Evolutionary conservation across 1,140 invertebrate species (phyloP).

Genomic region (Matsumurasca onukii): DNA sequence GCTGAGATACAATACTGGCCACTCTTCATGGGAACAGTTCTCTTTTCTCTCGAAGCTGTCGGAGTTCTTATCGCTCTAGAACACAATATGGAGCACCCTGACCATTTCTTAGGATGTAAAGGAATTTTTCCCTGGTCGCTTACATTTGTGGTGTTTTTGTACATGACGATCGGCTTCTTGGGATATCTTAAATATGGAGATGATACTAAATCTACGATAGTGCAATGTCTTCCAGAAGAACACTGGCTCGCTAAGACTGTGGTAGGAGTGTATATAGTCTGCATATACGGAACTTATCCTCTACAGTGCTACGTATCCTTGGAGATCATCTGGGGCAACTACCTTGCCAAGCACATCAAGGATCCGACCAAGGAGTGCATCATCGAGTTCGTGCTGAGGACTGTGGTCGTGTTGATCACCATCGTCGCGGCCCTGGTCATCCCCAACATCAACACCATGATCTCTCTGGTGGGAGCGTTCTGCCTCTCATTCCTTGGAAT

Average conservation of each 20-base stretch:
- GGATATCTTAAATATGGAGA: conserved; percentile 76
- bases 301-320: conserved; percentile 88
- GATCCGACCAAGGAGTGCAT: conserved; percentile 48
- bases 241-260: conserved; percentile 68
- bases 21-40: not conserved
- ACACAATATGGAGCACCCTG: conserved; percentile 77
- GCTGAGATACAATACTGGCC: not conserved
- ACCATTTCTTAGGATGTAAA: conserved; percentile 61
- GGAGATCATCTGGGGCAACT: conserved; percentile 78
- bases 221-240: not conserved
- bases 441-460: conserved; percentile 65
- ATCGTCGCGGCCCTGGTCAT: conserved; percentile 72
- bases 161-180: conserved; percentile 75
- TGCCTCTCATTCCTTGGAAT: conserved; percentile 18
- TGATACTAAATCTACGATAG: not conserved
- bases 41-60: not conserved
- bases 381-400: conserved; percentile 65
- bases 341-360: conserved; percentile 48
- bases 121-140: conserved; percentile 77
- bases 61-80: conserved; percentile 55
- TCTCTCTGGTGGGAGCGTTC: conserved; percentile 27
- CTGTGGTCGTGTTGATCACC: conserved; percentile 64
- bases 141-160: conserved; percentile 66
- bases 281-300: conserved; percentile 79
- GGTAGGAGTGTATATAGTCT: conserved; percentile 69